phyloP scores from a whole-genome alignment of 2,888 invertebrate species.

The Drosophila mayaguana region DNA sequence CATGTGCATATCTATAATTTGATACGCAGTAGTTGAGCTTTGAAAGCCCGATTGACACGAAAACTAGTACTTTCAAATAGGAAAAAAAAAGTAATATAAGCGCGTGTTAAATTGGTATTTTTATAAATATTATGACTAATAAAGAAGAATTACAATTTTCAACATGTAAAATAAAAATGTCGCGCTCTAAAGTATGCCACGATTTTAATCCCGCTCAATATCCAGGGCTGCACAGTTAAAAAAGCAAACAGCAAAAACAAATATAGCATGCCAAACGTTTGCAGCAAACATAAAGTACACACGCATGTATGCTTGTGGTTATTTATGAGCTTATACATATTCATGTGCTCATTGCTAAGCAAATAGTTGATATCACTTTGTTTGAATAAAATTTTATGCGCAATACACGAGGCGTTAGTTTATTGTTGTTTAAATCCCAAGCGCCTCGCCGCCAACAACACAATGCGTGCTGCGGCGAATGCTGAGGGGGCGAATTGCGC shows the following conservation, averaged over 20 bases:
- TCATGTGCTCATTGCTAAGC: background rate
- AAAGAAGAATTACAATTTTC: background rate
- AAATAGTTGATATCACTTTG: conserved; percentile 16
- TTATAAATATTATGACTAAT: background rate
- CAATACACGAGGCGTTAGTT: conserved; percentile 32
- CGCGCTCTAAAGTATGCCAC: conserved; percentile 47
- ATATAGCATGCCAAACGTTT: background rate
- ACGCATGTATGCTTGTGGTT: background rate
- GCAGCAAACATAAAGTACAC: conserved; percentile 8
- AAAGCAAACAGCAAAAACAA: background rate
- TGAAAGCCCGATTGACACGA: background rate
- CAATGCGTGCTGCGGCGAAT: conserved; percentile 24
- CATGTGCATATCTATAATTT: background rate
- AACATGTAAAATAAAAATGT: background rate
- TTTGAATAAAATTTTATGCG: conserved; percentile 36
- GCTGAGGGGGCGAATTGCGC: conserved; percentile 43
- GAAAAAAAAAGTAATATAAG: background rate
- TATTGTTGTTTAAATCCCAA: conserved; percentile 32
- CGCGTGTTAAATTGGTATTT: background rate
- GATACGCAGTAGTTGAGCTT: conserved; percentile 1
- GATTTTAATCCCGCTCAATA: background rate
- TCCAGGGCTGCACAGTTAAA: conserved; percentile 21
- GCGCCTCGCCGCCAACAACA: conserved; percentile 22
- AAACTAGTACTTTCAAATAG: background rate
- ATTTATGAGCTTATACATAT: background rate